Evolutionary conservation across 1,140 invertebrate genomes (phyloP), one percentile per base, ranked within the genome.

Genomic region (Hycleus phaleratus): DNA sequence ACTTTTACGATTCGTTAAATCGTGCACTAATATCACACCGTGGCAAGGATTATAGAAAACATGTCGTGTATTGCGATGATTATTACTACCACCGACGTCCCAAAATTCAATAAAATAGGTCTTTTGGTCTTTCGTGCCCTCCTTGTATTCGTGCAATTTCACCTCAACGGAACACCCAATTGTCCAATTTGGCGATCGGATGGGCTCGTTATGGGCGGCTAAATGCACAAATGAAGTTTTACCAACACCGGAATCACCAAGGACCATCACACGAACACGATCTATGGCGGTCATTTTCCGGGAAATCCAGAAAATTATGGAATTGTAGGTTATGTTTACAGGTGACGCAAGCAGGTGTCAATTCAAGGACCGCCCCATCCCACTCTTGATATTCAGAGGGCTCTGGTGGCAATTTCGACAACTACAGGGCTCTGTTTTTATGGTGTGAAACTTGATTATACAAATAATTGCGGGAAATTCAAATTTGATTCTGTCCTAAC

Each of bases 241-340:
- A 10, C 95, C 95, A 62, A 97, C 94, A 89, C 91, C 92, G 60
- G 93, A 95, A 83, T 96, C 93, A 43, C 94, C 93, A 54, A 95
- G 85, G 48, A 96, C 85, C 54, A 96, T 82, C 51, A 97, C 86
- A 78, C 91, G 88, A 5, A 95, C 91, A 81, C 91, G 91, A 70
- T 92, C 90, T 64, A 86, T 87, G 25, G 83, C 81, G 66, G 86
- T 83, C 85, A 87, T 87, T 32, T 32, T 32, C 32, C 7, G 4
- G 7, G 4, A 32, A 5, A 1, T 32, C 32, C 32, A 32, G 32
- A 1, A 7, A 32, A 32, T 32, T 5, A 7, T 32, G 32, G 3
- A 32, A 32, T 32, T 32, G 7, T 32, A 32, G 32, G 32, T 32
- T 32, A 32, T 32, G 32, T 32, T 32, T 32, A 32, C 32, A 32